phyloP scores from a whole-genome alignment of 2,888 invertebrate species.

The Spodoptera littoralis region DNA sequence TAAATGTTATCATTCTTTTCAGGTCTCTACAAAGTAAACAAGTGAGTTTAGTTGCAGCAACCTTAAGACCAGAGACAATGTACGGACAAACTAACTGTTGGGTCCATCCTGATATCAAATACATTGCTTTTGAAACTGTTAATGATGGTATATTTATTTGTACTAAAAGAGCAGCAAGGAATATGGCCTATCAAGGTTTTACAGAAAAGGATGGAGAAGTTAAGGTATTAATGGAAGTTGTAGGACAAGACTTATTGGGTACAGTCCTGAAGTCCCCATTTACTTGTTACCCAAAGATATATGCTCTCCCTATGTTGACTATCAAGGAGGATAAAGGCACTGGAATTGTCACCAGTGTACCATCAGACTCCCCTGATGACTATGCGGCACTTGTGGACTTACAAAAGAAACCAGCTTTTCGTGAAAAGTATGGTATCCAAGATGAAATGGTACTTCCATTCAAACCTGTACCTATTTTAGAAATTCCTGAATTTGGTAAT shows the following conservation, averaged over 20 bases:
- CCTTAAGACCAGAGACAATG: conserved; percentile 99
- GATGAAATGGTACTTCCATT: conserved; percentile 92
- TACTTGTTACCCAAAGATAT: conserved; percentile 94
- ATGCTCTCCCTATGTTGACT: conserved; percentile 98
- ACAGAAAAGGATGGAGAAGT: conserved; percentile 94
- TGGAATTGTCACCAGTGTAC: conserved; percentile 99
- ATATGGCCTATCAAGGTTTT: conserved; percentile 98
- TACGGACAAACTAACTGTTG: conserved; percentile 99
- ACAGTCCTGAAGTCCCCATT: conserved; percentile 94
- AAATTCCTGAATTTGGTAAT: conserved; percentile 96
- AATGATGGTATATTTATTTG: conserved; percentile 95
- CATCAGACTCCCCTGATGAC: conserved; percentile 99
- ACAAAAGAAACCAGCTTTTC: conserved; percentile 97
- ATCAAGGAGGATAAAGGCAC: conserved; percentile 99
- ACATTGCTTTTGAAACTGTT: conserved; percentile 94
- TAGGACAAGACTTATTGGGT: conserved; percentile 95
- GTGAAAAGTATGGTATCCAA: conserved; percentile 96
- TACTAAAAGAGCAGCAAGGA: conserved; percentile 96
- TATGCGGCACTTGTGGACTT: conserved; percentile 98
- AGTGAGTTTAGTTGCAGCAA: conserved; percentile 98
- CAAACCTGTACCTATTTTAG: conserved; percentile 95
- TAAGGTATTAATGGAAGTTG: conserved; percentile 91
- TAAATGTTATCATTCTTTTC: conserved; percentile 50
- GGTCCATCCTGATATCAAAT: conserved; percentile 98
- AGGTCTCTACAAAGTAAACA: conserved; percentile 87